Evolutionary conservation across 2,797 vertebrate genomes (phyloP), one percentile per base, ranked within the genome.

Genomic region (Thunnus albacares): DNA sequence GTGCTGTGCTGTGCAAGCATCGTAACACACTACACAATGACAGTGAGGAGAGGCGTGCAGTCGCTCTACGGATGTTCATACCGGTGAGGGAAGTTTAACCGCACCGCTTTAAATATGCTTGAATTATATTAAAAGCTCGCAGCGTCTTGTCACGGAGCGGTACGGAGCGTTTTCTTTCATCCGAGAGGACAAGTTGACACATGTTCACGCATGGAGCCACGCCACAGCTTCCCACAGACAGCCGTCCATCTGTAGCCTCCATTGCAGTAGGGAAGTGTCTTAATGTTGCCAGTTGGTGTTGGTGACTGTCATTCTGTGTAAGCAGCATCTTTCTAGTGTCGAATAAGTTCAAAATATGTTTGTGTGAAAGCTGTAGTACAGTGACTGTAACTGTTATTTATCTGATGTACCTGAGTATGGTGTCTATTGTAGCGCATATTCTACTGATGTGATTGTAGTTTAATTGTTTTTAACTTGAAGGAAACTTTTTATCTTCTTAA

Each of bases 201-300:
- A 80, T 83, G 87, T 81, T 76, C 51, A 22, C 5, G 66, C 83
- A 73, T 26, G 74, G 49, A 72, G 35, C 67, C 24, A 11, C 74
- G 72, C 81, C 79, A 73, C 88, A 77, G 78, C 79, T 81, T 77
- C 68, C 76, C 49, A 74, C 60, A 75, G 75, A 20, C 47, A 49
- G 47, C 47, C 62, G 64, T 73, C 65, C 67, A 2, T 12, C 56
- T 24, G 80, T 38, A 38, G 38, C 38, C 38, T 14, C 49, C 58
- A 58, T 4, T 63, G 63, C 79, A 87, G 83, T 15, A 66, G 47
- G 80, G 52, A 74, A 72, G 76, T n/a, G 55, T 57, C 18, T 76
- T 51, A 24, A 9, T 52, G 51, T 69, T 71, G 5, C 61, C 24
- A 53, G 20, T 5, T 57, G 4, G 0, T 8, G 28, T 33, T 45